Evolutionary conservation across 2,113 vertebrate genomes (phyloP), one percentile per base, ranked within the genome.

Genomic region (Euleptes europaea): DNA sequence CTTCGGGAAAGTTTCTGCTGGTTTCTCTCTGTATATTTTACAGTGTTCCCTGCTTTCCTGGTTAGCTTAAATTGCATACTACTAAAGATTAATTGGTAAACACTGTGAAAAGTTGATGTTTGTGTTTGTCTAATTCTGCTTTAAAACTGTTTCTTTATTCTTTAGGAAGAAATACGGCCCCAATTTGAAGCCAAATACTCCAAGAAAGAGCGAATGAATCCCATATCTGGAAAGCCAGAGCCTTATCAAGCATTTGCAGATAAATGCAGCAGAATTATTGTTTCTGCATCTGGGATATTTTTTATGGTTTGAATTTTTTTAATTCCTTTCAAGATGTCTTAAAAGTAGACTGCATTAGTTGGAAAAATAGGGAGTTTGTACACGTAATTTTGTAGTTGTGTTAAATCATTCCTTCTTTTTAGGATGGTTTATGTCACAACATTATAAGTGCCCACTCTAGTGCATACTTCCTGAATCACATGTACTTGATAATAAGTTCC

Each of bases 181-280:
- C 98, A 99, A 94, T 99, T 99, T 94, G 98, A 99, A 96, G 97
- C 98, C 88, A 99, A 99, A 94, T 99, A 99, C 94, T 99, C 98
- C 87, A 98, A 98, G 95, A 98, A 98, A 88, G 98, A 98, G 73
- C 96, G 98, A 90, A 97, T 97, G 96, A 99, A 99, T 89, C 98
- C 98, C 60, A 98, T 99, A 93, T 98, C 98, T 0, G 98, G 98
- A 80, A 99, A 98, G 89, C 97, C 98, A 77, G 98, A 99, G 94
- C 98, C 98, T 90, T 97, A 99, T 86, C 98, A 98, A 96, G 97
- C 97, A 54, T 98, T 98, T 96, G 95, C 97, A 76, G 98, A 99
- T 94, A 99, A 98, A 95, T 98, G 98, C 96, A 98, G 98, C 94
- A 97, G 98, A 92, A 97, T 99, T 81, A 95, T 98, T 12, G 97